Percentiles rank a stretch among this genome's conserved stretches.
phyloP scores from a whole-genome alignment of 2,888 invertebrate species.

The Hydropsyche betteni region DNA sequence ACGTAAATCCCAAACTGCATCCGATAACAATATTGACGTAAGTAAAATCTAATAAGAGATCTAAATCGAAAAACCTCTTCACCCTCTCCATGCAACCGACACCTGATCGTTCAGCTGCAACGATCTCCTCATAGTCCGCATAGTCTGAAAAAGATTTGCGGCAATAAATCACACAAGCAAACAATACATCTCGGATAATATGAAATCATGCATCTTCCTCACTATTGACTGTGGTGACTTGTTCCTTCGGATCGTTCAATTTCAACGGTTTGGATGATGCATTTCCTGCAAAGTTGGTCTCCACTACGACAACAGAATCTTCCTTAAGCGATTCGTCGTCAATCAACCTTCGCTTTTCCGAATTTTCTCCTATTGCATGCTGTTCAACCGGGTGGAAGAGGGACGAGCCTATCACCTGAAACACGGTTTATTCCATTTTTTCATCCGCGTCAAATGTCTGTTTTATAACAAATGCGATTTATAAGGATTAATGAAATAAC shows the following conservation, averaged over 20 bases:
- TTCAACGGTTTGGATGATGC: not conserved
- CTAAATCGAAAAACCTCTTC: conserved; percentile 68
- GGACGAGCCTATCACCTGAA: conserved; percentile 67
- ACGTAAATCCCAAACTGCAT: conserved; percentile 72
- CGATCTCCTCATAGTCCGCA: conserved; percentile 40
- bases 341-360: conserved; percentile 59
- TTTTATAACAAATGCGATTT: not conserved
- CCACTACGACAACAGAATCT: conserved; percentile 54
- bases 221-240: conserved; percentile 24
- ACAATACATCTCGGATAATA: not conserved
- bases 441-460: not conserved
- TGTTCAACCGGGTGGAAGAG: conserved; percentile 69
- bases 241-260: not conserved
- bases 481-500: conserved; percentile 31
- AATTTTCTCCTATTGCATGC: conserved; percentile 64
- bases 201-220: conserved; percentile 8
- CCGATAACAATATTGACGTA: conserved; percentile 76
- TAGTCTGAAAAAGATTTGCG: conserved; percentile 19
- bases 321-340: conserved; percentile 53
- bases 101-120: conserved; percentile 9
- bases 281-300: not conserved
- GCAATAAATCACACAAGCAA: conserved; percentile 2
- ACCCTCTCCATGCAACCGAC: conserved; percentile 54
- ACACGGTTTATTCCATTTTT: not conserved
- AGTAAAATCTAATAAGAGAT: conserved; percentile 68